Conservation (phyloP, 2,888 invertebrate species). For the Nezara viridula region DNA sequence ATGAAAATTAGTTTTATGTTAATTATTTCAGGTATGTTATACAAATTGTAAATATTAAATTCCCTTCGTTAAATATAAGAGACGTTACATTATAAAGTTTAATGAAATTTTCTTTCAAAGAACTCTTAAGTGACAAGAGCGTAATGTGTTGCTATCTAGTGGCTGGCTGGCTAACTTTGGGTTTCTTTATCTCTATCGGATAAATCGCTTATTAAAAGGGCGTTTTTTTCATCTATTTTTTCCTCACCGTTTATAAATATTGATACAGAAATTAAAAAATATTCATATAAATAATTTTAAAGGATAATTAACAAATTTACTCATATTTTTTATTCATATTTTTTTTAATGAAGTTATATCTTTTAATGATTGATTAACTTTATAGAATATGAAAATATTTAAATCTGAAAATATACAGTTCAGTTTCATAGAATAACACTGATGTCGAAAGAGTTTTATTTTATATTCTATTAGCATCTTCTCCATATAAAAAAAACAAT, state of each 20-base stretch:
- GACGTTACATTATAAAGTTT: not conserved
- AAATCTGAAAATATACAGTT: too few relatives aligned
- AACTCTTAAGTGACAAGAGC: not conserved
- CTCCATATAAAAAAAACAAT: too few relatives aligned
- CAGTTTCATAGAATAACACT: too few relatives aligned
- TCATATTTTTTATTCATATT: too few relatives aligned
- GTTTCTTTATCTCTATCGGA: not conserved
- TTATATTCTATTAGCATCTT: too few relatives aligned
- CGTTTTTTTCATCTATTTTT: not conserved
- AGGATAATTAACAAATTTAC: too few relatives aligned
- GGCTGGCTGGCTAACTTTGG: not conserved
- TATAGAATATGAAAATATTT: too few relatives aligned
- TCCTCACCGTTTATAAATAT: not conserved
- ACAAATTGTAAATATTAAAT: not conserved
- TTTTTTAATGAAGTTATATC: too few relatives aligned
- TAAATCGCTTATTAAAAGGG: not conserved
- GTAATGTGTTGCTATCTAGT: slow-evolving; percentile 7
- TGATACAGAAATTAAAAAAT: not conserved
- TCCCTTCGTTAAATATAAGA: not conserved
- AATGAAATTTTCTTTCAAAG: not conserved
- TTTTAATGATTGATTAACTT: too few relatives aligned
- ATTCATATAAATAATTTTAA: too few relatives aligned
- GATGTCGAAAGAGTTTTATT: too few relatives aligned
- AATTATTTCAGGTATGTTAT: not conserved
- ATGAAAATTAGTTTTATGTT: not conserved